Base-by-base conservation (phyloP, 2,888 invertebrate genomes). In the Spisula solida region DNA sequence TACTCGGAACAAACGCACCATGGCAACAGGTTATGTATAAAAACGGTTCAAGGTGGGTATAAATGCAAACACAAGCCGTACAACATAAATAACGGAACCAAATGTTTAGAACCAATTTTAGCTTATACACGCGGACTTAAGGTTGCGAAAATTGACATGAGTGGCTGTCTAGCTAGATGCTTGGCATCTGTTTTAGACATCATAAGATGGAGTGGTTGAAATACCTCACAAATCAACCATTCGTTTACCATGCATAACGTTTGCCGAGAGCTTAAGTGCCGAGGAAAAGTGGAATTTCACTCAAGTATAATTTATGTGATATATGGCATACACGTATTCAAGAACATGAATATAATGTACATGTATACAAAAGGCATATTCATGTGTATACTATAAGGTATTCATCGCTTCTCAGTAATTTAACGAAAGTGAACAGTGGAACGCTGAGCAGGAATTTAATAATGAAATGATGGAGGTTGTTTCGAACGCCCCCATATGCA, bases 211-310 rank as follows among this genome's bases (percentile, higher is more conserved):
- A 75, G 75, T 31, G 75, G 75, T n/a, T 60, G 18, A 16, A 31
- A 70, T 70, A 31, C 31, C 31, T 12, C 34, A 75, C 75, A 75
- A 75, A 75, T 75, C 75, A 34, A 16, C 75, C 75, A 75, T 75
- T 75, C 75, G 31, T 75, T 75, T 60, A 60, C 20, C 18, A 25
- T 60, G 6, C 60, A n/a, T 25, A 60, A 60, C 34, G 34, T 18
- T 14, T 34, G 14, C 75, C 16, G 8, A 12, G 34, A 34, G 31
- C 31, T 75, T 2, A 34, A 75, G 34, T 31, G 18, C 75, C 34
- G 75, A 10, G 16, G 75, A 14, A 75, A 20, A 75, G 31, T 25
- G 10, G 25, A 66, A 25, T 66, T 66, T 66, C 60, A 25, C 25
- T 66, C 60, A 66, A 66, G 25, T 2, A 66, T 10, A 51, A 51